These are phyloP conservation scores for Apis florea DNA, from an alignment of 1,140 invertebrate genomes.

Conservation along the genomic window DNA sequence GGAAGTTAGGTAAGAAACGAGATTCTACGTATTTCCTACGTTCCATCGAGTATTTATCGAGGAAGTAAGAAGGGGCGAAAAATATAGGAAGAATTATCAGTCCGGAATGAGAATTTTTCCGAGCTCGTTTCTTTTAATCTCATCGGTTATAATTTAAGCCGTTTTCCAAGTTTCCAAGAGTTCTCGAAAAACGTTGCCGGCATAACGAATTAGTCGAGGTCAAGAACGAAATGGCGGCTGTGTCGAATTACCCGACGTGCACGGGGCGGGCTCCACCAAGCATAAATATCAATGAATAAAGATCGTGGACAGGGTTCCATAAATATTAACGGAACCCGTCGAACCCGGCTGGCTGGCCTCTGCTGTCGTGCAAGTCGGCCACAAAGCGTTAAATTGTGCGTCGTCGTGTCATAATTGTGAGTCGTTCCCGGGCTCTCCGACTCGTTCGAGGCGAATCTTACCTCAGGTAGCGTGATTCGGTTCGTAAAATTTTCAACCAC, in stretches of 20 bases:
- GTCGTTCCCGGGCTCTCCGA: background rate
- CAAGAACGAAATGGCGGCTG: background rate
- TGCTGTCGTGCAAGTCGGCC: background rate
- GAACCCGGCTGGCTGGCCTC: background rate
- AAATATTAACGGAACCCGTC: slow-evolving; percentile 45
- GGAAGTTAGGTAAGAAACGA: too few species aligned
- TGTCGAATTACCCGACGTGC: background rate
- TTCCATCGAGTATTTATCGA: too few species aligned
- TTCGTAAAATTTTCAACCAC: background rate
- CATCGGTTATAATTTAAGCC: background rate
- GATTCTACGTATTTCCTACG: background rate
- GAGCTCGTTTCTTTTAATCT: background rate
- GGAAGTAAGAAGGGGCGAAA: too few species aligned
- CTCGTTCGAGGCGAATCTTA: background rate
- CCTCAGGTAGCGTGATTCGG: slow-evolving; percentile 25
- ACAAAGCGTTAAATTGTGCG: slow-evolving; percentile 32
- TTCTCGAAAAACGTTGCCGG: background rate
- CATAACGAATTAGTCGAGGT: slow-evolving; percentile 20
- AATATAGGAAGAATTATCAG: background rate
- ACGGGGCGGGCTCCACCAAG: background rate
- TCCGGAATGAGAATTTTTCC: background rate
- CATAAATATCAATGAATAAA: slow-evolving; percentile 43
- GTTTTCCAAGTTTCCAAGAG: background rate
- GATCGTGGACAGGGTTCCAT: slow-evolving; percentile 19
- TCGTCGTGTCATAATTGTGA: background rate